Conservation (phyloP, 2,113 vertebrate genomes). For the Oriolus oriolus region DNA sequence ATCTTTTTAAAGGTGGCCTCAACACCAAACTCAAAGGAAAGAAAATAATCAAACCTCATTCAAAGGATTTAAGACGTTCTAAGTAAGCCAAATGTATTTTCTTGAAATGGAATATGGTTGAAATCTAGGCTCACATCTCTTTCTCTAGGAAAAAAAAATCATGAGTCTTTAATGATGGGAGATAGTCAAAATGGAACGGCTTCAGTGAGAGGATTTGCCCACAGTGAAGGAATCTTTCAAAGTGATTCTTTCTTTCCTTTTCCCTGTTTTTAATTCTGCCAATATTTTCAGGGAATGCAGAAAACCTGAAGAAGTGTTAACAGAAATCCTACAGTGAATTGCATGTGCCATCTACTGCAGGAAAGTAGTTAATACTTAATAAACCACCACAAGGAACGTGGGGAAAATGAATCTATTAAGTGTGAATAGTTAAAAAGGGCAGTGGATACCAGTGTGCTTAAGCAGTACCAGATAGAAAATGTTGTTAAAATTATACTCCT, state of each 20-base stretch:
- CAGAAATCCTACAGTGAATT: constrained; percentile 4
- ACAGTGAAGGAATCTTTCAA: neutral
- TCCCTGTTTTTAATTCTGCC: neutral
- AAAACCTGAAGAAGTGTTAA: neutral
- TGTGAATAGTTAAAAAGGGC: constrained; percentile 22
- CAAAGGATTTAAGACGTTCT: neutral
- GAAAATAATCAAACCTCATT: neutral
- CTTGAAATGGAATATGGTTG: neutral
- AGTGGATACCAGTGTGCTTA: neutral
- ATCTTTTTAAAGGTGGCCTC: neutral
- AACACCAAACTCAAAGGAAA: neutral
- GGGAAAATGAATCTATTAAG: constrained; percentile 4
- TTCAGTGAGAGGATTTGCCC: neutral
- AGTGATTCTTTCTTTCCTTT: neutral
- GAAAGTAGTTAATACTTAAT: constrained; percentile 45
- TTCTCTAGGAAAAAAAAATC: neutral
- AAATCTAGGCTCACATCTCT: neutral
- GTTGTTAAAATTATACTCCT: neutral
- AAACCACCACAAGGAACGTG: neutral
- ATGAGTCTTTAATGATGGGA: neutral
- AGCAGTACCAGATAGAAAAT: neutral
- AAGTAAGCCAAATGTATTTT: neutral
- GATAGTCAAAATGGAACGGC: neutral
- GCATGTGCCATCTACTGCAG: constrained; percentile 25
- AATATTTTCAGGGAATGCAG: neutral